Conservation (phyloP, 2,888 invertebrate species). For the Chymomyza fuscimana region DNA sequence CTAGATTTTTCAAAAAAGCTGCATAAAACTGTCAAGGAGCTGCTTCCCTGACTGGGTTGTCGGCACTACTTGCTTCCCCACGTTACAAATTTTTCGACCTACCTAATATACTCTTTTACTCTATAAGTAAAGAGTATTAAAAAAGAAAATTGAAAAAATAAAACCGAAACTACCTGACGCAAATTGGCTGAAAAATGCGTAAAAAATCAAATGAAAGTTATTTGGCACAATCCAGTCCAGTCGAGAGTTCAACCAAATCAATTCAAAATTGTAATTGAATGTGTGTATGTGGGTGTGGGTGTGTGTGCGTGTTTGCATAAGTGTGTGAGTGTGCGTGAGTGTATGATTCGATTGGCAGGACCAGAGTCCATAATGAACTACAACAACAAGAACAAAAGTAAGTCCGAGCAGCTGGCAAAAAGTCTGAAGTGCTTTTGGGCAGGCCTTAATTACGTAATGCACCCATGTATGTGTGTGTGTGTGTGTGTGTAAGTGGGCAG, state of each 20-base stretch:
- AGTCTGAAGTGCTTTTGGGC: constrained; percentile 73
- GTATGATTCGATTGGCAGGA: constrained; percentile 66
- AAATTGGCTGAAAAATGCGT: constrained; percentile 55
- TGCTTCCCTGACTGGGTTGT: too few relatives aligned
- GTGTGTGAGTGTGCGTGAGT: neutral
- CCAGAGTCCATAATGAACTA: constrained; percentile 23
- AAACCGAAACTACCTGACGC: constrained; percentile 24
- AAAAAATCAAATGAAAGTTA: constrained; percentile 57
- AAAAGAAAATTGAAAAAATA: neutral
- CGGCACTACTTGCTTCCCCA: too few relatives aligned
- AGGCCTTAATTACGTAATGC: constrained; percentile 74
- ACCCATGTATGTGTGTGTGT: neutral
- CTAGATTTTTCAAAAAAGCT: too few relatives aligned
- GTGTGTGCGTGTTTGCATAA: too few relatives aligned
- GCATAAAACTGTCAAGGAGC: too few relatives aligned
- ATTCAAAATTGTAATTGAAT: neutral
- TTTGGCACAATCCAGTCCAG: constrained; percentile 52
- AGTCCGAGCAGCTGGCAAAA: constrained; percentile 16
- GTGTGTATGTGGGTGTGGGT: neutral
- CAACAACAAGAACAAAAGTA: neutral
- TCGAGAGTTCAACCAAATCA: neutral
- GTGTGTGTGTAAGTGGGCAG: constrained; percentile 10
- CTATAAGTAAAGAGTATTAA: neutral
- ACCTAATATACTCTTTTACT: too few relatives aligned
- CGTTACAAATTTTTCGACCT: too few relatives aligned